Conservation (phyloP, 2,113 vertebrate species). For the Tenrec ecaudatus region DNA sequence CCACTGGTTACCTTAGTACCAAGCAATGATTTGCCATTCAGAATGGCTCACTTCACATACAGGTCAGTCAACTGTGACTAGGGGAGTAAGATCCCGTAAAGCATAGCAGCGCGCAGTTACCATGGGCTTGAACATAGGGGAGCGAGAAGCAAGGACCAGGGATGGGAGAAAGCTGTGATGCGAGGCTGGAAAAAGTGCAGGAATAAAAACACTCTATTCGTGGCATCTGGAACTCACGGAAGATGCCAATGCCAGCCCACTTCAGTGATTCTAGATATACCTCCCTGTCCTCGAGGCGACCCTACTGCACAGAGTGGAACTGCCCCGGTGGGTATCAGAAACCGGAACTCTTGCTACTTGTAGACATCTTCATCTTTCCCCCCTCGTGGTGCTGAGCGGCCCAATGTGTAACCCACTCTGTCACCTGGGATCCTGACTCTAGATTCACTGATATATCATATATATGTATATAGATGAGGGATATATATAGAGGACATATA, state of each 20-base stretch:
- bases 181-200: background rate
- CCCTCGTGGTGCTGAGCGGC: too few species aligned
- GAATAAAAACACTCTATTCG: background rate
- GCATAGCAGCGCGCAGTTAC: background rate
- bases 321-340: too few species aligned
- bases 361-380: too few species aligned
- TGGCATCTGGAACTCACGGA: background rate
- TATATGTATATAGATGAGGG: too few species aligned
- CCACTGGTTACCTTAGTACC: background rate
- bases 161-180: background rate
- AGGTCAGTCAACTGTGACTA: background rate
- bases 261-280: background rate
- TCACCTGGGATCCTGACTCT: too few species aligned
- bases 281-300: background rate
- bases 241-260: background rate
- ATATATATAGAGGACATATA: background rate
- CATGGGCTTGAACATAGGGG: background rate
- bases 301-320: too few species aligned
- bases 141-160: background rate
- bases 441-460: too few species aligned
- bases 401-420: too few species aligned
- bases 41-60: background rate
- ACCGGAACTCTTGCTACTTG: too few species aligned
- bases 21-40: background rate
- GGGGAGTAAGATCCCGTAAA: background rate